Conservation (phyloP, 2,797 vertebrate species). For the Amblyraja radiata region DNA sequence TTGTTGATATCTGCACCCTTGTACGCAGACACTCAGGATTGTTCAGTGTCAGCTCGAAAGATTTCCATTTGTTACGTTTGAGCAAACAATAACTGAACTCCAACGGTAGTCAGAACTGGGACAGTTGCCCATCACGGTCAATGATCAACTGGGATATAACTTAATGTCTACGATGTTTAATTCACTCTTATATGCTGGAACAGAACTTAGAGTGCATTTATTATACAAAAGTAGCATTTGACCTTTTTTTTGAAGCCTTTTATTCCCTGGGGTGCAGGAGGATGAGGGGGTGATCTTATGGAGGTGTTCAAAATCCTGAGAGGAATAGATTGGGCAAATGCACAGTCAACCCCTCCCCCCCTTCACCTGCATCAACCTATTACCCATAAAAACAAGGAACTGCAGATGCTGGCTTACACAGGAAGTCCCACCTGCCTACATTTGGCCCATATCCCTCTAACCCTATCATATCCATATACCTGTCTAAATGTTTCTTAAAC, state of each 20-base stretch:
- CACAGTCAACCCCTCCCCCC: too few relatives aligned
- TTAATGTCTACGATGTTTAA: slow-evolving; percentile 27
- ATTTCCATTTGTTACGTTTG: slow-evolving; percentile 17
- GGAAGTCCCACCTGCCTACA: too few relatives aligned
- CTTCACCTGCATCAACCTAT: too few relatives aligned
- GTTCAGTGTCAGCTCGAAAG: background rate
- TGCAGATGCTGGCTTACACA: too few relatives aligned
- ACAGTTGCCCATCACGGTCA: background rate
- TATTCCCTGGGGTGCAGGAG: too few relatives aligned
- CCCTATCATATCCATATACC: too few relatives aligned
- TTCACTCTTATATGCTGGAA: background rate
- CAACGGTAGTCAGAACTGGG: background rate
- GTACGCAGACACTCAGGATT: background rate
- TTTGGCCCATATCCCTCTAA: too few relatives aligned
- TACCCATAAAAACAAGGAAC: too few relatives aligned
- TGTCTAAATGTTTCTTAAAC: too few relatives aligned
- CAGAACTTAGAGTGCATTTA: background rate
- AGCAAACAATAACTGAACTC: background rate
- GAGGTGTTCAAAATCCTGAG: too few relatives aligned
- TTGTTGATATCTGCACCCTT: slow-evolving; percentile 23
- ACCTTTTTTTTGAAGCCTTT: background rate
- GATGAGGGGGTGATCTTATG: too few relatives aligned
- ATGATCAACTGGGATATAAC: slow-evolving; percentile 2
- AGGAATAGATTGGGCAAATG: too few relatives aligned
- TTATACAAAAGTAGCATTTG: background rate